phyloP scores from a whole-genome alignment of 1,140 invertebrate genomes.

The Vanessa atalanta region DNA sequence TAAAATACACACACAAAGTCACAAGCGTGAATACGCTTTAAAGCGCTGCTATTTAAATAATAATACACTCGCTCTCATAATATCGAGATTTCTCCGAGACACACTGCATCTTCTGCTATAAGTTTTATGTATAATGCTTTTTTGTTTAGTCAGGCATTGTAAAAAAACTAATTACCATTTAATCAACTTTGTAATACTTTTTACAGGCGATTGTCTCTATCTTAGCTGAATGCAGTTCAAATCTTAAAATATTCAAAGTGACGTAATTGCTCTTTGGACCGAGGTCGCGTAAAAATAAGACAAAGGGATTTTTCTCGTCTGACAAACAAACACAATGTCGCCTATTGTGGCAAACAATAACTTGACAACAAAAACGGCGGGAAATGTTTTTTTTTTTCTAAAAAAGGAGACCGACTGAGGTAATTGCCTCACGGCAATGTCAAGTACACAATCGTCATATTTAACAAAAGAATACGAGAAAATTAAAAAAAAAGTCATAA shows the following conservation, averaged over 20 bases:
- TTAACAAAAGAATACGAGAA: constrained; percentile 11
- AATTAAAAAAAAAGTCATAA: constrained; percentile 10
- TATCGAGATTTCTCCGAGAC: no score
- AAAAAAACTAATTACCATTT: background rate
- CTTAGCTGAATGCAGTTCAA: constrained; percentile 9
- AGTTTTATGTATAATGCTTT: no score
- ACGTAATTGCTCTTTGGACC: constrained; percentile 26
- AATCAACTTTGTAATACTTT: background rate
- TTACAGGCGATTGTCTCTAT: background rate
- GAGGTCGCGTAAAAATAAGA: constrained; percentile 37
- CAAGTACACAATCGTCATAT: constrained; percentile 11
- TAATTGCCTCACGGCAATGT: constrained; percentile 18
- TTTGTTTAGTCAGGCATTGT: no score
- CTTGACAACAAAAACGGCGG: constrained; percentile 23
- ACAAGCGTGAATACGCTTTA: no score
- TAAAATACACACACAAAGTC: no score
- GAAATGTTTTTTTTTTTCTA: constrained; percentile 14
- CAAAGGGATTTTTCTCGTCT: constrained; percentile 27
- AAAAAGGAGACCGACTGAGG: constrained; percentile 1
- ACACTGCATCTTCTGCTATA: no score
- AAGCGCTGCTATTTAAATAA: no score
- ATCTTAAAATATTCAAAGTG: constrained; percentile 32
- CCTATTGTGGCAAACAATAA: constrained; percentile 36
- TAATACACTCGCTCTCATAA: no score
- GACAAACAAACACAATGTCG: constrained; percentile 30